These are phyloP conservation scores for Parazoanthus atlanticus DNA, from an alignment of 92 coral and sea anemone genomes.

Conservation along the genomic window DNA sequence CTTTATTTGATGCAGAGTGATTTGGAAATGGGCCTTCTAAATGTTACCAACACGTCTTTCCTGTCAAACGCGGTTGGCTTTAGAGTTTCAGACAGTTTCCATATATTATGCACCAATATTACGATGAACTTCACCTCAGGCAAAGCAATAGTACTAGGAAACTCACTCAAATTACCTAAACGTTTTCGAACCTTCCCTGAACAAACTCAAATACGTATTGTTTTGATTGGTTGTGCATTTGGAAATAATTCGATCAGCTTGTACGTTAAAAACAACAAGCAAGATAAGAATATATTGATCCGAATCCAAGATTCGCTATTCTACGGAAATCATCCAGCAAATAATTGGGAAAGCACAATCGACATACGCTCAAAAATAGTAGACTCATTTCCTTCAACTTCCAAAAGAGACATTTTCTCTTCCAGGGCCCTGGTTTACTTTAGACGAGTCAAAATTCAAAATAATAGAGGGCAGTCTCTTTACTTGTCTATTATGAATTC, in stretches of 20 bases:
- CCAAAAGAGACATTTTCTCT: background rate
- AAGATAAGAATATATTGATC: background rate
- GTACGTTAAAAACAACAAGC: background rate
- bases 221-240: background rate
- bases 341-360: background rate
- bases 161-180: background rate
- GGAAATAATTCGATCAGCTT: background rate
- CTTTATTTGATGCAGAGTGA: background rate
- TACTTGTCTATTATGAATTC: background rate
- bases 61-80: background rate
- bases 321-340: background rate
- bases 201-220: background rate
- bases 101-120: background rate
- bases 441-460: background rate
- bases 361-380: background rate
- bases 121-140: constrained; percentile 1
- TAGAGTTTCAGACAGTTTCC: background rate
- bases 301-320: background rate
- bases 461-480: background rate
- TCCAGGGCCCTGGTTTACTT: background rate
- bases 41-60: constrained; percentile 9
- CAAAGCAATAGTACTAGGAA: background rate
- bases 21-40: background rate
- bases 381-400: background rate
- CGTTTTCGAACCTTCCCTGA: background rate